A percentile compares a stretch with the other conserved stretches of the same genome.
These are phyloP conservation scores for Cottoperca gobio DNA, from an alignment of 2,797 vertebrate genomes.

Conservation along the genomic window DNA sequence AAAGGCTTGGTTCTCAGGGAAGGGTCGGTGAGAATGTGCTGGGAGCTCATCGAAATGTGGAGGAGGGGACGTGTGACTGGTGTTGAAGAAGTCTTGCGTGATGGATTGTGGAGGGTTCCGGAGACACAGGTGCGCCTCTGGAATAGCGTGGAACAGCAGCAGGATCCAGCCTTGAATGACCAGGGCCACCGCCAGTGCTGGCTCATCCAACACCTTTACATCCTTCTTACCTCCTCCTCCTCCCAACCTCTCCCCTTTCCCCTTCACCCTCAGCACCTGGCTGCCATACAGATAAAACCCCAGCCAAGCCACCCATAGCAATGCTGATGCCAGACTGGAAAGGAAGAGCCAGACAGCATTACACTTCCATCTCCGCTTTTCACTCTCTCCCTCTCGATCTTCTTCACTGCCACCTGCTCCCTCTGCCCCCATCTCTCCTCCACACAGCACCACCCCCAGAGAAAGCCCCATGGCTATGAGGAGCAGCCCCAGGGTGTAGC, in stretches of 20 bases:
- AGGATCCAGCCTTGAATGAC: conserved; percentile 96
- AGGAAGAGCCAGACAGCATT: conserved; percentile 93
- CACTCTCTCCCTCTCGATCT: conserved; percentile 71
- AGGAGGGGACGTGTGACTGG: conserved; percentile 84
- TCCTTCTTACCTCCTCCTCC: conserved; percentile 63
- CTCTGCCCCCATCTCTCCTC: conserved; percentile 83
- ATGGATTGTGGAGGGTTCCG: conserved; percentile 84
- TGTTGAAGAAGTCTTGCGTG: conserved; percentile 94
- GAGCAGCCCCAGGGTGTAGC: conserved; percentile 92
- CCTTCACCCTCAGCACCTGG: conserved; percentile 73
- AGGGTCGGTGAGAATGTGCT: conserved; percentile 86
- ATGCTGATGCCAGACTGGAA: conserved; percentile 88
- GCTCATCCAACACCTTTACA: conserved; percentile 88
- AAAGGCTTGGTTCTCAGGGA: conserved; percentile 95
- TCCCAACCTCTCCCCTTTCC: conserved; percentile 55
- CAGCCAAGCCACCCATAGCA: conserved; percentile 96
- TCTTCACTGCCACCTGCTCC: conserved; percentile 81
- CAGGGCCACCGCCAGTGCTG: conserved; percentile 92
- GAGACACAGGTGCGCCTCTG: conserved; percentile 93
- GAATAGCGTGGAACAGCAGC: conserved; percentile 94
- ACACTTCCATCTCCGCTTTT: conserved; percentile 90
- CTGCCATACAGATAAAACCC: conserved; percentile 96
- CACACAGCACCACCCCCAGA: conserved; percentile 92
- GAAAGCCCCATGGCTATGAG: conserved; percentile 87
- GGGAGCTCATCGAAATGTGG: conserved; percentile 91